phyloP scores from a whole-genome alignment of 2,888 invertebrate genomes.

The Eristalis intricaria region DNA sequence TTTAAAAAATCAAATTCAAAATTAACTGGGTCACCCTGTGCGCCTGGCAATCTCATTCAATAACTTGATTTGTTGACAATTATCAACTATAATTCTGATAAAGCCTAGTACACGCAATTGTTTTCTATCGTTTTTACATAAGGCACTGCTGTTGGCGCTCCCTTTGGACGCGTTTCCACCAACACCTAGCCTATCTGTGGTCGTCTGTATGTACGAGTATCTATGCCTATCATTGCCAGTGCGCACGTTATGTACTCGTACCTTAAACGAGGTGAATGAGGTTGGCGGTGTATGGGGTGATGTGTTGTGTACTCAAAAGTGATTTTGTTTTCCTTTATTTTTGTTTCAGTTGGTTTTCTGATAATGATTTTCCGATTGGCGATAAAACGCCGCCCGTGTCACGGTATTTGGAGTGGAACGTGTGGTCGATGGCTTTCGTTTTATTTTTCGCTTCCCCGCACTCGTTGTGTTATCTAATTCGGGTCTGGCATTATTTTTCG shows the following conservation, averaged over 20 bases:
- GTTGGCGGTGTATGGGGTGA: not conserved
- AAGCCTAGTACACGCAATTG: not conserved
- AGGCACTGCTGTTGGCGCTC: not conserved
- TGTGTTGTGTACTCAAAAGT: slow-evolving; percentile 12
- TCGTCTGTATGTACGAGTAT: not conserved
- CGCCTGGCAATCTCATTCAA: not conserved
- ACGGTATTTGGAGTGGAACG: slow-evolving; percentile 42
- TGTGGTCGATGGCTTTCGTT: slow-evolving; percentile 5
- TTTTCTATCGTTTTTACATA: not conserved
- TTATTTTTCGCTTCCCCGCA: not conserved
- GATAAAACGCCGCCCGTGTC: slow-evolving; percentile 39
- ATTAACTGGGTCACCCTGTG: not conserved
- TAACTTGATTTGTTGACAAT: not conserved
- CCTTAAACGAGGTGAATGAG: slow-evolving; percentile 6
- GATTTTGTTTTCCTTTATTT: slow-evolving; percentile 6
- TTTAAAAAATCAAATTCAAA: too few species aligned
- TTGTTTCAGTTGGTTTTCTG: slow-evolving; percentile 32
- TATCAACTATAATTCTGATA: slow-evolving; percentile 3
- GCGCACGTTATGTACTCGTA: slow-evolving; percentile 6
- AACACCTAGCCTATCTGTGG: not conserved
- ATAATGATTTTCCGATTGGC: slow-evolving; percentile 48
- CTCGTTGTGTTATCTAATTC: slow-evolving; percentile 4
- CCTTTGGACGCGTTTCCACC: not conserved
- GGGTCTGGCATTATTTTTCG: slow-evolving; percentile 3
- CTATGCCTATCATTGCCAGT: not conserved